phyloP scores from a whole-genome alignment of 1,140 invertebrate genomes.

The Reticulitermes speratus region DNA sequence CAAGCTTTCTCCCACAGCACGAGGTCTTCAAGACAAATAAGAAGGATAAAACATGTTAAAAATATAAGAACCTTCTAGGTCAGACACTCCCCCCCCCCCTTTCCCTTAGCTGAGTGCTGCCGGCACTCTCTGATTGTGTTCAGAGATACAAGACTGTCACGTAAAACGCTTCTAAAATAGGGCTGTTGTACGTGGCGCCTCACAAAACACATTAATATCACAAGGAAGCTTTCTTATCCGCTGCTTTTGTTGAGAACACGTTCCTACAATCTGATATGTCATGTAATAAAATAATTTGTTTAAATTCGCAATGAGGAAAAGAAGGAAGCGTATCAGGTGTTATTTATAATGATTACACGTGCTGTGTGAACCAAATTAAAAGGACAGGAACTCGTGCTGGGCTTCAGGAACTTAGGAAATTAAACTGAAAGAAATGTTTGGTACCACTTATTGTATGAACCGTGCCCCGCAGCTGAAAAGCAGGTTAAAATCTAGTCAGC shows the following conservation, averaged over 20 bases:
- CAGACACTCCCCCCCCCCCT: background rate
- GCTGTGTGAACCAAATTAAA: background rate
- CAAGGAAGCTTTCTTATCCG: background rate
- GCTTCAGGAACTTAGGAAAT: too few species aligned
- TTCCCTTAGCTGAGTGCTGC: background rate
- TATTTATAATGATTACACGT: background rate
- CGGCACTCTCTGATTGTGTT: background rate
- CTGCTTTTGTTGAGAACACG: background rate
- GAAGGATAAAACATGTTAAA: background rate
- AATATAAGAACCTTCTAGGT: constrained; percentile 7
- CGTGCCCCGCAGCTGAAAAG: too few species aligned
- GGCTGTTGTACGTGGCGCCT: background rate
- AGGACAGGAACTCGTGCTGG: background rate
- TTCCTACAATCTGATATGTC: background rate
- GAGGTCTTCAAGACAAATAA: background rate
- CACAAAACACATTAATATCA: background rate
- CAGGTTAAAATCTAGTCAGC: too few species aligned
- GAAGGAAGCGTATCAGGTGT: background rate
- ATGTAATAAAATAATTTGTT: constrained; percentile 15
- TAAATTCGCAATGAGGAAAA: background rate
- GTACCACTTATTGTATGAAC: too few species aligned
- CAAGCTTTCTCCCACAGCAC: background rate
- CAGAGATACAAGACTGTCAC: background rate
- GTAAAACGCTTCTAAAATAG: constrained; percentile 15
- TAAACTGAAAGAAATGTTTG: too few species aligned